Base-by-base conservation (phyloP, 2,888 invertebrate species). In the Eilema sororculum region DNA sequence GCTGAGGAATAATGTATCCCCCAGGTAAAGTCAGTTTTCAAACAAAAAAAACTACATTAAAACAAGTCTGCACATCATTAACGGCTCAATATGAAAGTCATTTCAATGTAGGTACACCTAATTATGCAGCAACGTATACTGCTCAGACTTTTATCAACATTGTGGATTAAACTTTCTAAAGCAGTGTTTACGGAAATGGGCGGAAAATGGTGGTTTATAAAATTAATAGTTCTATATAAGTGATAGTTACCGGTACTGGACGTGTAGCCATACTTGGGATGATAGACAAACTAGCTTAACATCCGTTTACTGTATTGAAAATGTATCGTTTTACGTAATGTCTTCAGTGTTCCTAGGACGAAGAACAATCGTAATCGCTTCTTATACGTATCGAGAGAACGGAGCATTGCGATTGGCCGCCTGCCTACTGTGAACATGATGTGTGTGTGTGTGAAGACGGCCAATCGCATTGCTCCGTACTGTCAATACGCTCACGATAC, bases 101-200 rank as follows among this genome's bases (percentile, higher is more conserved):
- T 76, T 74, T 68, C 71, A 73, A 68, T 68, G 65, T n/a, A n/a
- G n/a, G n/a, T 69, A 73, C 56, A 20, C 60, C 72, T 69, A 68
- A 70, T 74, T 71, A 78, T 69, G 72, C 75, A 74, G 60, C 67
- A 74, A 83, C 86, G 85, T 86, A 86, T 74, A 62, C 57, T 67
- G 76, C 78, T 81, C 72, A 81, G 76, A 78, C 74, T 71, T 63
- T 65, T n/a, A 74, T 80, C 81, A 74, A 74, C 78, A 80, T 81
- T 77, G 82, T 70, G 73, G 76, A 62, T 61, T n/a, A 64, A 73
- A 84, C 87, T 88, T 88, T 88, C 87, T 86, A 86, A 84, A 85
- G 74, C 79, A 78, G 83, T 24, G 75, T 72, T 74, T 71, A 80
- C 84, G 86, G 86, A 87, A 87, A 83, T 80, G 83, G 80, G 83